Conservation (phyloP, 2,888 invertebrate species). For the Athripsodes cinereus region DNA sequence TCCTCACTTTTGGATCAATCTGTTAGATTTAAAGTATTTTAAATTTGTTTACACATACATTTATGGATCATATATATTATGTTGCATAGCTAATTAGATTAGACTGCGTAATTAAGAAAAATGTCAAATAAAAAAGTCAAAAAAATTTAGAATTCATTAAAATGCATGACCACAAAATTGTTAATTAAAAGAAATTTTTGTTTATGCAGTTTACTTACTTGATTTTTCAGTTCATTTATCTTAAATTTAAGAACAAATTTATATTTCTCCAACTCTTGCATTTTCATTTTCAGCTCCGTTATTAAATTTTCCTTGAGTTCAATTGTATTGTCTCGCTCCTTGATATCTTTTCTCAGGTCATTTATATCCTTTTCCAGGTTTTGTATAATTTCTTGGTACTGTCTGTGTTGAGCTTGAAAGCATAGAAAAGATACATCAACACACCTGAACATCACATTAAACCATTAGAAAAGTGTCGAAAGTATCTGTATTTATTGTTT, state of each 20-base stretch:
- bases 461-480: too few species aligned
- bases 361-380: slow-evolving; percentile 70
- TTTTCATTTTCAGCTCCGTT: slow-evolving; percentile 75
- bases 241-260: slow-evolving; percentile 87
- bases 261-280: slow-evolving; percentile 85
- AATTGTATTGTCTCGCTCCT: slow-evolving; percentile 76
- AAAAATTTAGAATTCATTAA: too few species aligned
- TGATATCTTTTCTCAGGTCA: slow-evolving; percentile 78
- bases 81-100: too few species aligned
- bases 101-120: too few species aligned
- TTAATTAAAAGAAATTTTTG: too few species aligned
- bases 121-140: too few species aligned
- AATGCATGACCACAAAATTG: too few species aligned
- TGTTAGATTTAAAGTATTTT: too few species aligned
- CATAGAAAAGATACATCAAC: background rate
- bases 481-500: too few species aligned
- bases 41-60: too few species aligned
- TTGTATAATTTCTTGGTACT: slow-evolving; percentile 64
- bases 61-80: too few species aligned
- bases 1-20: slow-evolving; percentile 78
- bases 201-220: too few species aligned
- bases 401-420: slow-evolving; percentile 56
- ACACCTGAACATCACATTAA: background rate
- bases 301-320: slow-evolving; percentile 82
- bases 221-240: slow-evolving; percentile 78